A percentile compares a stretch with the other conserved stretches of the same genome.
Conservation (phyloP, 2,888 invertebrate genomes). For the Megaustenia siamemsis region DNA sequence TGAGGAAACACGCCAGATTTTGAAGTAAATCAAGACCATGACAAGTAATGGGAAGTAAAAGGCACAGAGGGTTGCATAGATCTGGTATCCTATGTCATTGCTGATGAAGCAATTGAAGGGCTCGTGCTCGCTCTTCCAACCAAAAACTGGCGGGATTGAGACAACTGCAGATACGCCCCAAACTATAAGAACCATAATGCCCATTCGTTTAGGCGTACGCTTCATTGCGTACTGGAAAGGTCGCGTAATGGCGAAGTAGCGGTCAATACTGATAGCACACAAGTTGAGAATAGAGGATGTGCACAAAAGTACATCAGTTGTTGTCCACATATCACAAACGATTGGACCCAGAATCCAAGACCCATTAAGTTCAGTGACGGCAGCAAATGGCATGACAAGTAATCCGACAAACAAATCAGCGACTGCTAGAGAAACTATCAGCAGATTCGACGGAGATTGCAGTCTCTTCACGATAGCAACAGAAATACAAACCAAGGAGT, state of each 20-base stretch:
- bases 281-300: conserved; percentile 83
- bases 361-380: conserved; percentile 79
- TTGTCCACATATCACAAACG: conserved; percentile 82
- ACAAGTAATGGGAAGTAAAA: conserved; percentile 97
- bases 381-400: conserved; percentile 82
- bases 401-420: conserved; percentile 82
- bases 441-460: conserved; percentile 80
- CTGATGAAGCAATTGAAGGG: conserved; percentile 88
- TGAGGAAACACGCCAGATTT: conserved; percentile 89
- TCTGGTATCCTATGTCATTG: conserved; percentile 96
- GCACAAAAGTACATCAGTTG: conserved; percentile 82
- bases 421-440: conserved; percentile 81
- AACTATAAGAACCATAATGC: conserved; percentile 89
- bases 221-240: conserved; percentile 97
- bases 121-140: conserved; percentile 76
- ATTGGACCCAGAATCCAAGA: conserved; percentile 78
- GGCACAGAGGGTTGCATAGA: conserved; percentile 90
- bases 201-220: conserved; percentile 94
- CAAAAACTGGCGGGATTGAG: conserved; percentile 88
- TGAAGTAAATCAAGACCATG: conserved; percentile 98
- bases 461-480: conserved; percentile 82
- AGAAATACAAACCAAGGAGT: conserved; percentile 82
- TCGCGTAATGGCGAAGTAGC: conserved; percentile 84
- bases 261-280: conserved; percentile 82
- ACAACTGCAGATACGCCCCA: conserved; percentile 97